phyloP scores from a whole-genome alignment of 2,113 vertebrate genomes.

The Gymnarchus niloticus region DNA sequence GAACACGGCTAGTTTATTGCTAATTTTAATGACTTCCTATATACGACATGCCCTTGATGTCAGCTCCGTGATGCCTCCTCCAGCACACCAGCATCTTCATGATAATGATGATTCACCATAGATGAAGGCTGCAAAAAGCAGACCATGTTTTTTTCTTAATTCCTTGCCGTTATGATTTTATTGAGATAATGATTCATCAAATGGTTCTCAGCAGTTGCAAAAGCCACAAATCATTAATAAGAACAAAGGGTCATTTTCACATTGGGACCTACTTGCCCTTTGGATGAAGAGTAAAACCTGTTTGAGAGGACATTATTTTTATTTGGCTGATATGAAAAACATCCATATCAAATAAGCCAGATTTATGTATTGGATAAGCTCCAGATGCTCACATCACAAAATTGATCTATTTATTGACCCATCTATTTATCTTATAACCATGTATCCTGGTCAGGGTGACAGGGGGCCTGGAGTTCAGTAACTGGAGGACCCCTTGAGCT shows the following conservation, averaged over 20 bases:
- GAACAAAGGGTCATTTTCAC: constrained; percentile 57
- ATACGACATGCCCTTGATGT: not conserved
- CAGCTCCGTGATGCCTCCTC: not conserved
- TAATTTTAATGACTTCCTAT: not conserved
- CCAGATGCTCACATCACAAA: constrained; percentile 37
- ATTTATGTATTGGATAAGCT: constrained; percentile 58
- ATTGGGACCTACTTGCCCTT: constrained; percentile 63
- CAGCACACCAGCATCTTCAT: constrained; percentile 45
- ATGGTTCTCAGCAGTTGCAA: constrained; percentile 50
- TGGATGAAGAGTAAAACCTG: constrained; percentile 49
- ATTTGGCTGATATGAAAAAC: constrained; percentile 56
- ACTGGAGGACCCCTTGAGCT: too few relatives aligned
- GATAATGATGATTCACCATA: constrained; percentile 57
- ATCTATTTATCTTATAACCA: not conserved
- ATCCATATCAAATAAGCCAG: constrained; percentile 52
- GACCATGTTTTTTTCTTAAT: constrained; percentile 50
- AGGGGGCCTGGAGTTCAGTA: not conserved
- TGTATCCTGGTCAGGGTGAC: not conserved
- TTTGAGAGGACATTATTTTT: constrained; percentile 51
- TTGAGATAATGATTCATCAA: constrained; percentile 61
- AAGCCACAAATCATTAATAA: constrained; percentile 66
- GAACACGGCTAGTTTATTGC: not conserved
- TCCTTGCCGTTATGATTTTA: constrained; percentile 54
- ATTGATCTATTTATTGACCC: not conserved
- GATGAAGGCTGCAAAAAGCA: constrained; percentile 48